Evolutionary conservation across 2,888 invertebrate species (phyloP).

Genomic region (Perdita meconis): DNA sequence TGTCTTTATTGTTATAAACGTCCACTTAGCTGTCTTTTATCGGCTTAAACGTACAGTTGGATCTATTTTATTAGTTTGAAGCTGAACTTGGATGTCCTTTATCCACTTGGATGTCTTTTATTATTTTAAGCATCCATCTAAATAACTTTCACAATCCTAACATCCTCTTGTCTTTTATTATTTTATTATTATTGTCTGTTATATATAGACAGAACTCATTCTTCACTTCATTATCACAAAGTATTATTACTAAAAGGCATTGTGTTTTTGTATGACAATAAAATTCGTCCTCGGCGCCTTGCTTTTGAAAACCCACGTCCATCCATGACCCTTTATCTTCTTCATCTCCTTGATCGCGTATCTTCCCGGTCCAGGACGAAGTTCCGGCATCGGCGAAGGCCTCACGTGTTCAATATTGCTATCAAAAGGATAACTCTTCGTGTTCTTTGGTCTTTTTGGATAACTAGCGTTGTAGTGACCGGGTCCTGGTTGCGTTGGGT

Average conservation of each 20-base stretch:
- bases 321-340: conserved; percentile 68
- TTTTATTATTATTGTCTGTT: too few species aligned
- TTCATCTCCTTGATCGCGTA: conserved; percentile 52
- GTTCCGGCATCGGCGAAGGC: conserved; percentile 16
- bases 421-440: conserved; percentile 60
- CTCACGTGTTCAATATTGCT: conserved; percentile 45
- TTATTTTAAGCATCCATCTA: too few species aligned
- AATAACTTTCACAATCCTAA: too few species aligned
- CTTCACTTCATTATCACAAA: background rate
- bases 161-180: too few species aligned
- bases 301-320: conserved; percentile 69
- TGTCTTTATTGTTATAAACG: too few species aligned
- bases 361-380: conserved; percentile 69
- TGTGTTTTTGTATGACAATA: conserved; percentile 27
- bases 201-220: too few species aligned
- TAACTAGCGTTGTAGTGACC: conserved; percentile 81
- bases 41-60: too few species aligned
- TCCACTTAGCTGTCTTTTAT: too few species aligned
- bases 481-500: conserved; percentile 86
- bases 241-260: conserved; percentile 32
- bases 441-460: conserved; percentile 18
- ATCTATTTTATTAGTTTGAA: too few species aligned
- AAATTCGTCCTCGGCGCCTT: conserved; percentile 56
- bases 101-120: too few species aligned
- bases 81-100: too few species aligned